Base-by-base conservation (phyloP, 2,113 vertebrate species). In the Xiphophorus maculatus region DNA sequence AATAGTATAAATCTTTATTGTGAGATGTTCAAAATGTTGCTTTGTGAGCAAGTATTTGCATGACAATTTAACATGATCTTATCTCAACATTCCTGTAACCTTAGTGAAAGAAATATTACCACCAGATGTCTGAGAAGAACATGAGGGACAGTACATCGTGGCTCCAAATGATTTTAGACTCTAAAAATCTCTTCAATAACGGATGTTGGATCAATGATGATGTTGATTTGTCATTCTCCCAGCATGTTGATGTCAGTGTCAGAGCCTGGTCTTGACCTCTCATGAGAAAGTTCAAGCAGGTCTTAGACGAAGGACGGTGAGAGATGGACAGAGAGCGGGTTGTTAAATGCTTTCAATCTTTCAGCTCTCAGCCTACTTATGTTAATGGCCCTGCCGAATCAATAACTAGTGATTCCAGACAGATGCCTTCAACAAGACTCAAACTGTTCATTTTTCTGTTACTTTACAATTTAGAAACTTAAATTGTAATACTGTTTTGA, bases 141-240 rank as follows among this genome's bases (percentile, higher is more conserved):
- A 0, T 6, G 74, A 32, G 77, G 78, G 77, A 80, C 73, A 71
- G 58, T 44, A 27, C 63, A 71, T 78, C 68, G 86, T 83, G 84
- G 78, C 73, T 76, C 42, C 37, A 5, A 51, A 62, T 70, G 63
- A 27, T 35, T 65, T 74, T 5, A 9, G 63, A 68, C 54, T 80
- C 74, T 35, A 61, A 63, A 65, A 78, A 32, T 61, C 77, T 76
- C 77, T 60, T 33, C 65, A 40, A 68, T 15, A 76, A 14, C 79
- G 42, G 58, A 63, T 61, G 62, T 27, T 58, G 77, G 79, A 90
- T 89, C 88, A 87, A 87, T 91, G 82, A 71, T 40, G 77, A 29
- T 30, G 75, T 74, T 73, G 48, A 72, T 40, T 40, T 73, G 42
- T 37, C 82, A 76, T 77, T 82, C 67, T 77, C 63, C 67, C 25